Conservation (phyloP, 2,113 vertebrate genomes). For the Phalacrocorax pelagicus region DNA sequence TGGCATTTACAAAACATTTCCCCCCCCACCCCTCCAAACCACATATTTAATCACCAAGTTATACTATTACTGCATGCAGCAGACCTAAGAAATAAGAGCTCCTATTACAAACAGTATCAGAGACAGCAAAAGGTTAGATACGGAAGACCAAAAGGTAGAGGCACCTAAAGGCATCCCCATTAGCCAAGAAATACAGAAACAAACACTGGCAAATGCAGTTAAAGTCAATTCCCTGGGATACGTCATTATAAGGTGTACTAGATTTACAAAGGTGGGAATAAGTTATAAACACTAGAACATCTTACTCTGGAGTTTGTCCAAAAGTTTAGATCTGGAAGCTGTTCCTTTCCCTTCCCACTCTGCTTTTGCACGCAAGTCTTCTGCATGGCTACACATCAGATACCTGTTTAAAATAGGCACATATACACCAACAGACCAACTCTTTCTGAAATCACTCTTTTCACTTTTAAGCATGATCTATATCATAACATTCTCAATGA, state of each 20-base stretch:
- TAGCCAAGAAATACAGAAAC: neutral
- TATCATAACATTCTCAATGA: neutral
- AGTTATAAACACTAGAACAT: constrained; percentile 30
- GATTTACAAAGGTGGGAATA: neutral
- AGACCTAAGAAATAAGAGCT: neutral
- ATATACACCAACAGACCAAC: constrained; percentile 36
- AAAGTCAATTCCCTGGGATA: neutral
- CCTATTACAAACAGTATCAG: neutral
- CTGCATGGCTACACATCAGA: constrained; percentile 97
- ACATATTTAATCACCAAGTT: neutral
- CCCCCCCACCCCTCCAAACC: neutral
- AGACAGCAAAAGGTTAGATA: neutral
- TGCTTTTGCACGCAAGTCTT: constrained; percentile 92
- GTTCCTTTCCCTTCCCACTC: constrained; percentile 97
- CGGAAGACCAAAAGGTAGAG: neutral
- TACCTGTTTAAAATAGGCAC: constrained; percentile 78
- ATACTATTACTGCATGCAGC: neutral
- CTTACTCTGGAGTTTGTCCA: constrained; percentile 98
- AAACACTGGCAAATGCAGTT: neutral
- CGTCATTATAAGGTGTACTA: neutral
- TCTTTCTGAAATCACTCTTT: neutral
- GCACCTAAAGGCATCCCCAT: neutral
- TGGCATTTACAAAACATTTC: neutral
- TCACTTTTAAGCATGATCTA: neutral
- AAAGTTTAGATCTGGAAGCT: constrained; percentile 88